phyloP scores from a whole-genome alignment of 37 sponge, comb jelly and placozoan species.

The Agelas oroides region DNA sequence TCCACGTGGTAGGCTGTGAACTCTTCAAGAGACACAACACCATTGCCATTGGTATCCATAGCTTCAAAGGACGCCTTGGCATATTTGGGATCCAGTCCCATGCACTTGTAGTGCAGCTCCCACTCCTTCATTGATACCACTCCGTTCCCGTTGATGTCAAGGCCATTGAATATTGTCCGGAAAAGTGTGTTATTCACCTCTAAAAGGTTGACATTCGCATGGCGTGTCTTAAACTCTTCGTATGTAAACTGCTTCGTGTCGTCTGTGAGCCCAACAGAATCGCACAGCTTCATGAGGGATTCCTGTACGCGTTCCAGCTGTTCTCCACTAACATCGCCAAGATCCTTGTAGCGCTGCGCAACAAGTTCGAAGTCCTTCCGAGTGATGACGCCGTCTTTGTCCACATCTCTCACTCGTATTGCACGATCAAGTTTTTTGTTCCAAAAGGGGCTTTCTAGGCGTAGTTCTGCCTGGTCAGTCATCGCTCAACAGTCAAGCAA shows the following conservation, averaged over 20 bases:
- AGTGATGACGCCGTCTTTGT: slow-evolving; percentile 65
- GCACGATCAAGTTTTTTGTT: too few species aligned
- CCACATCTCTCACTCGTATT: slow-evolving; percentile 37
- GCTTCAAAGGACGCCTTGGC: slow-evolving; percentile 12
- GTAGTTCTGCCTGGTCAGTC: too few species aligned
- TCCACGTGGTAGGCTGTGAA: not conserved
- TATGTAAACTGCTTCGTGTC: not conserved
- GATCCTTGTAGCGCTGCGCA: not conserved
- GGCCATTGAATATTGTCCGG: not conserved
- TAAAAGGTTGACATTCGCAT: not conserved
- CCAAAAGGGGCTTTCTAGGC: too few species aligned
- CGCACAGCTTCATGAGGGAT: too few species aligned
- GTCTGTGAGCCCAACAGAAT: too few species aligned
- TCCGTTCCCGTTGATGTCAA: slow-evolving; percentile 2
- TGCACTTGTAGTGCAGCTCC: not conserved
- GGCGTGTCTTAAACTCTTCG: not conserved
- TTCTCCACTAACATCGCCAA: too few species aligned
- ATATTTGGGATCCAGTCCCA: not conserved
- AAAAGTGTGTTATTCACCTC: not conserved
- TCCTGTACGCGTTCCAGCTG: too few species aligned
- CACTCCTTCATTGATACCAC: not conserved
- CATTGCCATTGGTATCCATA: slow-evolving; percentile 7
- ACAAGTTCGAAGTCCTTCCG: slow-evolving; percentile 52
- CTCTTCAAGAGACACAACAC: not conserved
- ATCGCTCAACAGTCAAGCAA: too few species aligned